These are phyloP conservation scores for Pantherophis alleghaniensis DNA, from an alignment of 2,797 vertebrate genomes.

Conservation along the genomic window DNA sequence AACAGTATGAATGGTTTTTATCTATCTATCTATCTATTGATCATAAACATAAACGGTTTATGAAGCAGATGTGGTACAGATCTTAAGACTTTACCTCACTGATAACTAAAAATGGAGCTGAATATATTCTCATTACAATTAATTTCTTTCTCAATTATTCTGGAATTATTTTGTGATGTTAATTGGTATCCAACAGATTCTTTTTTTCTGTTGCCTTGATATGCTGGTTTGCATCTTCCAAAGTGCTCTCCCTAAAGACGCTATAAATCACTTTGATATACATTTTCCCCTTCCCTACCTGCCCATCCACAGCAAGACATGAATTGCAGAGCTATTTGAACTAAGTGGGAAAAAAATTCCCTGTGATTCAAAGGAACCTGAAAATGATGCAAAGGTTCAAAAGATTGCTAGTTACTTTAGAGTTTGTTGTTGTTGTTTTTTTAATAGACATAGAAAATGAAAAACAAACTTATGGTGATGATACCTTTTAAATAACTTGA, in stretches of 20 bases:
- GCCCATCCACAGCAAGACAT: not conserved
- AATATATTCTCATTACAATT: conserved; percentile 33
- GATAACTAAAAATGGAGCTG: conserved; percentile 13
- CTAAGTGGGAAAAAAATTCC: not conserved
- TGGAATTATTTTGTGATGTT: conserved; percentile 29
- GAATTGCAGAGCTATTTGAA: conserved; percentile 1
- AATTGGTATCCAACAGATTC: conserved; percentile 32
- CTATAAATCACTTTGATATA: not conserved
- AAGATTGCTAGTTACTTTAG: not conserved
- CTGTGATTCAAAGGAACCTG: conserved; percentile 5
- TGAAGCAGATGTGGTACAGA: not conserved
- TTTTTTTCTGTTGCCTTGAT: conserved; percentile 32
- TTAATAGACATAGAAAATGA: conserved; percentile 7
- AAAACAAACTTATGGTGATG: not conserved
- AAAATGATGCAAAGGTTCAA: conserved; percentile 2
- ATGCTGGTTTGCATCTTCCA: not conserved
- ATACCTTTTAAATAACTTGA: not conserved
- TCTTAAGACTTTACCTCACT: conserved; percentile 35
- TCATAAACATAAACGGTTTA: not conserved
- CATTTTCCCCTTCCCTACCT: not conserved
- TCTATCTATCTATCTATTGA: not conserved
- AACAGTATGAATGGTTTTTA: too few relatives aligned
- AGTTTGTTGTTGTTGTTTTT: not conserved
- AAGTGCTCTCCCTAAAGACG: not conserved
- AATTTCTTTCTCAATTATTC: conserved; percentile 35